A percentile compares a stretch with the other conserved stretches of the same genome.
Conservation (phyloP, 2,113 vertebrate species). For the Oreochromis tanganicae region DNA sequence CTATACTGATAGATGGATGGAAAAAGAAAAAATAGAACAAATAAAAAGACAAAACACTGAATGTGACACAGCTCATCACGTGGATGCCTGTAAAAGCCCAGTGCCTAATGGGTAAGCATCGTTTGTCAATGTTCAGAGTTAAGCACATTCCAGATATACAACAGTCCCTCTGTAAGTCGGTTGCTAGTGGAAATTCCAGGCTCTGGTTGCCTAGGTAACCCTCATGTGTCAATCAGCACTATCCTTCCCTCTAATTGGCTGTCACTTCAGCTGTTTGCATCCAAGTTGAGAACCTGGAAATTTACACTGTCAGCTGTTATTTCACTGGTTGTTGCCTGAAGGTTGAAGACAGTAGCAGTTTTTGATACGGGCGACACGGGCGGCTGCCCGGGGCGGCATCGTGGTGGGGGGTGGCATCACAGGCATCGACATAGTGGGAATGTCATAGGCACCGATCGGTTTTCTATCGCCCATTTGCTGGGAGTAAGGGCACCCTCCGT, state of each 20-base stretch:
- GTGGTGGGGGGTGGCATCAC: no score
- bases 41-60: neutral
- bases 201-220: neutral
- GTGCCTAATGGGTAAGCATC: neutral
- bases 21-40: neutral
- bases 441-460: no score
- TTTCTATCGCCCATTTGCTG: no score
- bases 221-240: neutral
- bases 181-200: neutral
- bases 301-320: neutral
- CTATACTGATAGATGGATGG: neutral
- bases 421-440: no score
- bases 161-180: fast-evolving
- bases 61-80: neutral
- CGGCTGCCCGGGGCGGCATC: no score
- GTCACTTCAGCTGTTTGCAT: neutral
- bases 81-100: neutral
- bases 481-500: no score
- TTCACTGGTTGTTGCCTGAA: neutral
- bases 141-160: fast-evolving
- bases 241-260: neutral
- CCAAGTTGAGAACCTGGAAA: neutral
- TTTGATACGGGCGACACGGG: no score
- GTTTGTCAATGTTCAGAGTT: neutral
- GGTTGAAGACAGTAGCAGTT: neutral